A percentile compares a stretch with the other conserved stretches of the same genome.
Evolutionary conservation across 2,113 vertebrate genomes (phyloP).

Genomic region (Okapia johnstoni): DNA sequence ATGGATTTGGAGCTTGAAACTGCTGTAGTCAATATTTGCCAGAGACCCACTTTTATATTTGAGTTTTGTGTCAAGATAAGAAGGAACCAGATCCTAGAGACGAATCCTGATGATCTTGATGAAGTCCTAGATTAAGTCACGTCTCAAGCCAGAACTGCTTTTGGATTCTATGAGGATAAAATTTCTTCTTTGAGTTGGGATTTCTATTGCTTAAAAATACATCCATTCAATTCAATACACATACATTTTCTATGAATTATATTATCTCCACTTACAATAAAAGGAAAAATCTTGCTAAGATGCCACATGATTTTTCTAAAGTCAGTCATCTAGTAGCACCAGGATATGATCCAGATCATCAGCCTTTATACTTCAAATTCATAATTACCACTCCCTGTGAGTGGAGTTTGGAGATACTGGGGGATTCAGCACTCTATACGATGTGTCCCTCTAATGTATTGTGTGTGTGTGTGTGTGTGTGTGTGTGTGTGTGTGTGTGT

Average conservation of each 20-base stretch:
- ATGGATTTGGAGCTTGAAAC: neutral
- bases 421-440: neutral
- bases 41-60: neutral
- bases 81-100: neutral
- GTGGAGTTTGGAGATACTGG: neutral
- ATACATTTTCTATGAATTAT: neutral
- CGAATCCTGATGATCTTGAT: neutral
- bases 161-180: neutral
- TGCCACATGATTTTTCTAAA: neutral
- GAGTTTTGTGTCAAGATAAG: neutral
- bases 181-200: neutral
- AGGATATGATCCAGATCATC: neutral
- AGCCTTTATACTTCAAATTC: neutral
- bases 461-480: too few relatives aligned
- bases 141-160: neutral
- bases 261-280: neutral
- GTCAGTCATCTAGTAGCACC: neutral
- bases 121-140: neutral
- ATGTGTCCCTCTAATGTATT: neutral
- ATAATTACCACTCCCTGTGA: neutral
- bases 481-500: neutral
- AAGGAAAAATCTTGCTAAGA: neutral
- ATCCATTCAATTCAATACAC: neutral
- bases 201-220: neutral
- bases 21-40: neutral